Base-by-base conservation (phyloP, 2,797 vertebrate species). In the Cirrhinus mrigala region DNA sequence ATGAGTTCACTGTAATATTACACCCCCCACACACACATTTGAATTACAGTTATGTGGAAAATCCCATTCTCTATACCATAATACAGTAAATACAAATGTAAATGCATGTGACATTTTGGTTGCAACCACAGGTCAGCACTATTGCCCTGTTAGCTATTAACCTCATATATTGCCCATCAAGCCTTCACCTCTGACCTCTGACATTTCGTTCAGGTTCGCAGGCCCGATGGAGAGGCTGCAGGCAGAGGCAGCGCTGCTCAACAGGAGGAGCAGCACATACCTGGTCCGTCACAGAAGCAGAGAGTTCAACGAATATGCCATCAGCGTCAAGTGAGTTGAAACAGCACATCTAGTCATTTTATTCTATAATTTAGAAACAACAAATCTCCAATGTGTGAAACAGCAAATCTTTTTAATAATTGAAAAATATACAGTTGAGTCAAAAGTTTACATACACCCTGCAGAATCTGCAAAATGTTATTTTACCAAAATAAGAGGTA, bases 311-410 rank as follows among this genome's bases (percentile, higher is more conserved):
- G 98, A 99, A 91, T 99, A 99, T 62, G 98, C 98, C 87, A 96
- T 99, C 93, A 99, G 98, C 91, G 98, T 99, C 91, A 99, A 99
- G 98, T 99, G 94, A 96, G 98, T 96, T 20, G 52, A 2, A 50
- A 37, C 11, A 15, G 27, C 46, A 46, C 8, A 16, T 8, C 1
- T 37, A 12, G 3, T 24, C 58, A 37, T 58, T 37, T 77, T 16
- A 54, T 78, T 14, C 3, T 33, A 18, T 24, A 15, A 68, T 74
- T 50, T 75, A 11, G 2, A 74, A 52, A 74, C 1, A 7, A 14
- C 6, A 22, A 50, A 50, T 37, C 33, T 37, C 33, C 4, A 4
- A 37, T 37, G 33, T 37, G 33, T 4, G 4, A 37, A 37, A 37
- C 33, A 37, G 1, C 33, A 37, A 37, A 37, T 37, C 33, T 37